phyloP scores from a whole-genome alignment of 1,140 invertebrate species.

The Mizuhopecten yessoensis region DNA sequence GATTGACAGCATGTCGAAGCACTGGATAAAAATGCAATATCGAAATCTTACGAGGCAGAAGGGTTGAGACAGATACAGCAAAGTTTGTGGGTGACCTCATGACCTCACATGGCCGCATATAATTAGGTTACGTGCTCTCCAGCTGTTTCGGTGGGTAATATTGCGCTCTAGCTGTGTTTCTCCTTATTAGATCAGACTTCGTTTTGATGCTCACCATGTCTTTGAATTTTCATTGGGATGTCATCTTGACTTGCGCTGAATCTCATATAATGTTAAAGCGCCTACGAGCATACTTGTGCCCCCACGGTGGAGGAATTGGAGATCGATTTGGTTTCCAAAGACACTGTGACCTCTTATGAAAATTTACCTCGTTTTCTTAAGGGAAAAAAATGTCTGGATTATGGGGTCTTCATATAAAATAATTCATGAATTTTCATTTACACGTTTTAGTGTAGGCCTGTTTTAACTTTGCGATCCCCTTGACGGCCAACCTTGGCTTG shows the following conservation, averaged over 20 bases:
- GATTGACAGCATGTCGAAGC: not conserved
- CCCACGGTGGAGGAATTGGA: too few relatives aligned
- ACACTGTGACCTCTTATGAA: too few relatives aligned
- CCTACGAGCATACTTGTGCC: too few relatives aligned
- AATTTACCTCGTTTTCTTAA: not conserved
- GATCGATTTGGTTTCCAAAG: too few relatives aligned
- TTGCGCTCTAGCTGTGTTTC: not conserved
- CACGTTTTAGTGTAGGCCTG: not conserved
- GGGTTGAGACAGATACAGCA: not conserved
- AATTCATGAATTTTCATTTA: conserved; percentile 40
- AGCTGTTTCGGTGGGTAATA: not conserved
- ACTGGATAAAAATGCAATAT: not conserved
- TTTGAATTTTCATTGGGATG: not conserved
- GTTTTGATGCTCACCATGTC: not conserved
- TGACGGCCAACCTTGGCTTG: not conserved
- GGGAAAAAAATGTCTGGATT: not conserved
- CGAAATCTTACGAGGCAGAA: not conserved
- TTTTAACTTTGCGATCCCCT: not conserved
- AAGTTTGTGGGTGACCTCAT: not conserved
- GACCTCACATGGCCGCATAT: not conserved
- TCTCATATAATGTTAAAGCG: too few relatives aligned
- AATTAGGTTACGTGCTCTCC: not conserved
- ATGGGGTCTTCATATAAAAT: conserved; percentile 4
- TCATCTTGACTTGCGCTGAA: not conserved
- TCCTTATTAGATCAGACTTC: not conserved